Evolutionary conservation across 1,140 invertebrate species (phyloP), one percentile per base, ranked within the genome.

Genomic region (Andrena cerasifolii): DNA sequence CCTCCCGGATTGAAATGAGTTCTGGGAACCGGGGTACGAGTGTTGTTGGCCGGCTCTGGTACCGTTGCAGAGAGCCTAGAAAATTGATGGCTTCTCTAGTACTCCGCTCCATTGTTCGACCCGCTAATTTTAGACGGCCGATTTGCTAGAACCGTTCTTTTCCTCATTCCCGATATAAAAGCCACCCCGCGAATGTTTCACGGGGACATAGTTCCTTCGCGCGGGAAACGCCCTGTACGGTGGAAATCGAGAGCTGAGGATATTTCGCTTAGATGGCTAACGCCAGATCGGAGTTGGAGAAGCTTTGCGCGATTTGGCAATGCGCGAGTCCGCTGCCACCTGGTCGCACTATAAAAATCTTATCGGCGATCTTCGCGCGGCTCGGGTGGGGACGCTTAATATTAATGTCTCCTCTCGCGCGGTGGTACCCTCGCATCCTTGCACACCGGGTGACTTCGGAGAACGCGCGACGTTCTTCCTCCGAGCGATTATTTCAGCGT

Each of bases 381-480:
- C 66, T 62, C 59, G 79, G 70, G 82, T 87, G 78, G 79, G 80
- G 83, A 87, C 78, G 83, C 82, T 89, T 88, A 86, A 87, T 88
- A 89, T 89, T 89, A 89, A 89, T 88, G 87, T 89, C 84, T 87
- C 83, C 71, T 85, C 81, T 86, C 81, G 77, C 78, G 79, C 80
- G 51, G 78, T 75, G 80, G 78, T 85, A 87, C 86, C 78, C 70
- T 63, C 79, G 82, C 70, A 66, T 81, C 76, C 78, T 47, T 74
- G 71, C 80, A 86, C 86, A 89, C 74, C 87, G 86, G 82, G 80
- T 88, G 84, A 12, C 54, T 45, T 36, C 18, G 7, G 12, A 36
- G 24, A 16, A 71, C 28, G 21, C 2, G 14, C n/a, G n/a, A n/a
- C n/a, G n/a, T n/a, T n/a, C n/a, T n/a, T n/a, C n/a, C n/a, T n/a